Base-by-base conservation (phyloP, 2,797 vertebrate genomes). In the Pteropus rufus region DNA sequence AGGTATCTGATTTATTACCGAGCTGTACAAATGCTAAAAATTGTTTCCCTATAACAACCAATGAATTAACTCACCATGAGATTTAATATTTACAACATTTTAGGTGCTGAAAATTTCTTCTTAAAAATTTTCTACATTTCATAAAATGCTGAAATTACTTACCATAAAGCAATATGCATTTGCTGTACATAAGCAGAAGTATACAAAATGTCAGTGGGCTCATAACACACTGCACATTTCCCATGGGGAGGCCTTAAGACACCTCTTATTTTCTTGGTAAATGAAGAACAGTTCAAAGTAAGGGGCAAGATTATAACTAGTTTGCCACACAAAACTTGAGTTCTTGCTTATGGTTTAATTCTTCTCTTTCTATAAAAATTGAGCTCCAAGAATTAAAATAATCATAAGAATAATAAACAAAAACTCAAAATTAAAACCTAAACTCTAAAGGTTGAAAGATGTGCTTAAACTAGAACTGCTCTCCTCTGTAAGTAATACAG, bases 331-430 rank as follows among this genome's bases (percentile, higher is more conserved):
- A 8, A 62, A 56, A 62, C 10, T 73, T 73, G 34, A 96, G 31
- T 90, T 90, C 46, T 87, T 39, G 0, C 34, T 86, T 41, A 92
- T 72, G 18, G 5, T 54, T 93, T 23, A 44, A 9, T 29, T 65
- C 19, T 81, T 23, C 36, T 81, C n/a, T 72, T 81, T 62, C 49
- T 36, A 7, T 91, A 41, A 49, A 84, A 93, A 89, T 11, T 67
- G 54, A 83, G 41, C 41, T 41, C n/a, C 34, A 90, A 91, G 24
- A 82, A 94, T 93, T 89, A 81, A 91, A 85, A 87, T 82, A 88
- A 64, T 24, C 31, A 64, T 49, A 29, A 10, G 21, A 80, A 54
- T 85, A 82, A 41, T 79, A 76, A 87, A 31, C 3, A 90, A 84
- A 85, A 56, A 15, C 67, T 69, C 76, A 34, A 80, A 88, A 89